Base-by-base conservation (phyloP, 2,113 vertebrate genomes). In the Sphaerodactylus townsendi region DNA sequence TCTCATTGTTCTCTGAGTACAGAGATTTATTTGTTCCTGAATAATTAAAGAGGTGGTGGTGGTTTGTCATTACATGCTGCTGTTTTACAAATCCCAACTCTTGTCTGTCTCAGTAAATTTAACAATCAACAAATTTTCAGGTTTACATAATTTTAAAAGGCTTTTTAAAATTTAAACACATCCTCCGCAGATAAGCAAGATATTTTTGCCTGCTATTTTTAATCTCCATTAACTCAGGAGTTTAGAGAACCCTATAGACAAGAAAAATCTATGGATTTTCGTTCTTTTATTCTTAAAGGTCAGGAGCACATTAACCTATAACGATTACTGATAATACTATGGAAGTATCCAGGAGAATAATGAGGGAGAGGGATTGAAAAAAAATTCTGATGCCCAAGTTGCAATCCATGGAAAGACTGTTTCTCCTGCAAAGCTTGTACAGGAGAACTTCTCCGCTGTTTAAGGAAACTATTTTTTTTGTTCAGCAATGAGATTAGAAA, bases 21-120 rank as follows among this genome's bases (percentile, higher is more conserved):
- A 69, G 80, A 23, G 79, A 88, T 89, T 83, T 87, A 73, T 87
- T 89, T 82, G 76, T 71, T 90, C 75, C 30, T 74, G 86, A 88
- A 94, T 89, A 4, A 39, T 87, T 91, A 92, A 65, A 86, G 88
- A 69, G 87, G 86, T 88, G 25, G 23, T 17, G 90, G 90, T 71
- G 79, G 86, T 91, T 93, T 94, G 88, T 89, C 82, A 86, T 84
- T 83, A 85, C 91, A 89, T 90, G 84, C 82, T 92, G 88, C 90
- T 90, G 91, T 91, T 87, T 91, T 88, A 85, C 77, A 44, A 53
- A 30, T 41, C 84, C 59, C 53, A 66, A 74, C 88, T 83, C 87
- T 90, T 87, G 71, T 76, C 56, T 75, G 70, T 91, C 90, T 91
- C 87, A 89, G 90, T 91, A 86, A 93, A 92, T 93, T 92, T 89